A percentile compares a stretch with the other conserved stretches of the same genome.
phyloP scores from a whole-genome alignment of 2,797 vertebrate genomes.

The Clarias fuscus region DNA sequence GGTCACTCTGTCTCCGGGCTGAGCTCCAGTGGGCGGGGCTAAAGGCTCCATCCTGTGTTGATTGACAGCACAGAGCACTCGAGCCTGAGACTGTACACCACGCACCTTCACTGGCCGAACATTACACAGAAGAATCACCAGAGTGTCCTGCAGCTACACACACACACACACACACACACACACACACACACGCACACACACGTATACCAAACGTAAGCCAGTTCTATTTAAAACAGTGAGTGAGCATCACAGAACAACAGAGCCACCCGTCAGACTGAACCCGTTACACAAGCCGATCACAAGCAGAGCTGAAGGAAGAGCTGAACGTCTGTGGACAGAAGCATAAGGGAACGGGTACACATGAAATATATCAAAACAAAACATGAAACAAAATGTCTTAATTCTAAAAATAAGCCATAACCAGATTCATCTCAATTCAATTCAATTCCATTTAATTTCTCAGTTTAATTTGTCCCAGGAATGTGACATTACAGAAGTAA shows the following conservation, averaged over 20 bases:
- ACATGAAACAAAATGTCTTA: too few relatives aligned
- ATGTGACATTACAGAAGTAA: too few relatives aligned
- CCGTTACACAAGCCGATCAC: not conserved
- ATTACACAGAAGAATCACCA: constrained; percentile 89
- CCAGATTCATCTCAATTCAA: too few relatives aligned
- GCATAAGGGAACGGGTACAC: too few relatives aligned
- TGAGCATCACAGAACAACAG: not conserved
- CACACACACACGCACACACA: constrained; percentile 24
- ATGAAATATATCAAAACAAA: too few relatives aligned
- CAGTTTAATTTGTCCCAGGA: too few relatives aligned
- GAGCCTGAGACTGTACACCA: constrained; percentile 87
- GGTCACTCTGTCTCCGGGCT: constrained; percentile 88
- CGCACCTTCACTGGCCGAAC: constrained; percentile 85
- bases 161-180: constrained; percentile 41
- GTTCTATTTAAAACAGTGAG: not conserved
- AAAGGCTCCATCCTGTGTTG: constrained; percentile 81
- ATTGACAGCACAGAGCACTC: constrained; percentile 85
- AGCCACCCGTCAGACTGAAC: not conserved
- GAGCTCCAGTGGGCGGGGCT: constrained; percentile 79
- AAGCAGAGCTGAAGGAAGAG: too few relatives aligned
- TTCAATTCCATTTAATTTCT: too few relatives aligned
- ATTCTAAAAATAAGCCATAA: too few relatives aligned
- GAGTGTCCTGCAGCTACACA: constrained; percentile 79
- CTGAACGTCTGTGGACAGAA: too few relatives aligned
- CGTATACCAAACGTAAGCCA: not conserved